Evolutionary conservation across 2,797 vertebrate species (phyloP).

Genomic region (Oreortyx pictus): DNA sequence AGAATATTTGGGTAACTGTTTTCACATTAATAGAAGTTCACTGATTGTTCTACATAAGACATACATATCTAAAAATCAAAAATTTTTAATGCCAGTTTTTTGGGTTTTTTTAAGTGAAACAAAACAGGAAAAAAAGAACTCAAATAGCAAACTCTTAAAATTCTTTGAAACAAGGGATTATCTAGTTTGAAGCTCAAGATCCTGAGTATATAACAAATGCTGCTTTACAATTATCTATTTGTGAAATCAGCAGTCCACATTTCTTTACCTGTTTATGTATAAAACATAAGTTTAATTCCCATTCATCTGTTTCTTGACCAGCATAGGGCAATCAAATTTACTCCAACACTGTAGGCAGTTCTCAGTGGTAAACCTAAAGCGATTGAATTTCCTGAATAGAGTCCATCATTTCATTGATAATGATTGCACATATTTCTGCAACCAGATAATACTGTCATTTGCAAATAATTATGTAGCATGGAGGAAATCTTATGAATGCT

Average conservation of each 20-base stretch:
- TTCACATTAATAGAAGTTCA: not conserved
- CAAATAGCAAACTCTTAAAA: not conserved
- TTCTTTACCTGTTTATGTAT: not conserved
- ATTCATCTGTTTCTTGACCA: not conserved
- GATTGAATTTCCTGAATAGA: not conserved
- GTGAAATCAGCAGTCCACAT: not conserved
- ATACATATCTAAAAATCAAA: not conserved
- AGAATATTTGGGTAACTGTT: not conserved
- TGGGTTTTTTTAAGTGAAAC: not conserved
- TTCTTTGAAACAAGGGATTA: not conserved
- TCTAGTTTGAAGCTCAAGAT: not conserved
- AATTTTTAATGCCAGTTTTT: not conserved
- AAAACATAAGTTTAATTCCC: not conserved
- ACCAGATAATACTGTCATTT: not conserved
- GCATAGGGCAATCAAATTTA: not conserved
- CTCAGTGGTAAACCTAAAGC: not conserved
- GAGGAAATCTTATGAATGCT: not conserved
- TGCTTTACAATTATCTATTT: not conserved
- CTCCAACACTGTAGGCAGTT: not conserved
- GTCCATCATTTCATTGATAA: not conserved
- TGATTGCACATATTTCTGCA: not conserved
- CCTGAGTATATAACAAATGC: fast-evolving
- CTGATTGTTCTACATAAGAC: not conserved
- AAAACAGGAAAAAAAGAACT: not conserved
- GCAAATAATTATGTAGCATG: not conserved